Percentiles rank a stretch among this genome's conserved stretches.
phyloP scores from a whole-genome alignment of 2,113 vertebrate species.

The Plestiodon gilberti region DNA sequence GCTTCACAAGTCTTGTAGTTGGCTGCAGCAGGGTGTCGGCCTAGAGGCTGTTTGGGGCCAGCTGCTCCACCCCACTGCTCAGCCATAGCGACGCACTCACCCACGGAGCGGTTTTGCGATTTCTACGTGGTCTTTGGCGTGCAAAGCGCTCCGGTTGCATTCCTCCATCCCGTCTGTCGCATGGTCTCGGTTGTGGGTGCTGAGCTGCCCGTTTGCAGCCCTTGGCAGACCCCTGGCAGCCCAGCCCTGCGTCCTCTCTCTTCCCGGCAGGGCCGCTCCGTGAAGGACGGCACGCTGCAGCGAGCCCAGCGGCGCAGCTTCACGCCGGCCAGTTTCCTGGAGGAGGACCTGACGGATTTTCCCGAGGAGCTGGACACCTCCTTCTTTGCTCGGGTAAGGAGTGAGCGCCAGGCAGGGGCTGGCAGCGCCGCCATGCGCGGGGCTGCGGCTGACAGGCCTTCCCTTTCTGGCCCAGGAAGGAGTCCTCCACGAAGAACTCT shows the following conservation, averaged over 20 bases:
- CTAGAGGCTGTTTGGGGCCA: too few species aligned
- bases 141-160: too few species aligned
- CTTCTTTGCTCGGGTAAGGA: constrained; percentile 94
- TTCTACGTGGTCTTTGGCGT: too few species aligned
- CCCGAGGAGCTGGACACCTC: constrained; percentile 96
- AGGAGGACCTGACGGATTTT: constrained; percentile 93
- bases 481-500: constrained; percentile 92
- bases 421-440: rapidly evolving
- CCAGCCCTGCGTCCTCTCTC: background rate
- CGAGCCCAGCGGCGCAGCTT: constrained; percentile 91
- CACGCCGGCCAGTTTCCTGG: constrained; percentile 93
- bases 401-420: background rate
- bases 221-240: background rate
- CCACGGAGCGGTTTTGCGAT: too few species aligned
- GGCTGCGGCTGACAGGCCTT: background rate
- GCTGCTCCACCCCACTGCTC: too few species aligned
- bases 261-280: constrained; percentile 86
- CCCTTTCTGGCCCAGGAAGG: constrained; percentile 83
- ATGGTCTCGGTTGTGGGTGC: too few species aligned
- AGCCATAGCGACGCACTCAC: too few species aligned
- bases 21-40: too few species aligned
- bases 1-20: too few species aligned
- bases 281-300: constrained; percentile 84
- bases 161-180: too few species aligned
- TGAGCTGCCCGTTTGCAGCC: too few species aligned